These are phyloP conservation scores for Ornithoptera priamus DNA, from an alignment of 2,888 invertebrate species.

Conservation along the genomic window DNA sequence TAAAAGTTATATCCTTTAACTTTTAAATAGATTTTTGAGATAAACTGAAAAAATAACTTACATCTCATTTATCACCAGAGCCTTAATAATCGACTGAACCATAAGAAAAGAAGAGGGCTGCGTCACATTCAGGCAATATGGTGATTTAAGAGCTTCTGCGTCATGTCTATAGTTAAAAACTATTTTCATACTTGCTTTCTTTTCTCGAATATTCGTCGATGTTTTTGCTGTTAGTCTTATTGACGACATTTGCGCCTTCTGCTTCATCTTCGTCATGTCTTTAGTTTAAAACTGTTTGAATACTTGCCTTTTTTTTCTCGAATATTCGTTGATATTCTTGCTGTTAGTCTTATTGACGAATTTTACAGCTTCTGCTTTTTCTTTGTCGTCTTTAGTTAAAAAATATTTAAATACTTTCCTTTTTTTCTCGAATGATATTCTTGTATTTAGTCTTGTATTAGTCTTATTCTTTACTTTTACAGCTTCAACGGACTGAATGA, in stretches of 20 bases:
- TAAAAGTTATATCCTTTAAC: no score
- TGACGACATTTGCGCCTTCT: no score
- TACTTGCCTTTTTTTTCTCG: background rate
- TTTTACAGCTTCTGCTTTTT: background rate
- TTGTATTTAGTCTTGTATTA: no score
- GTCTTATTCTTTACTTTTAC: no score
- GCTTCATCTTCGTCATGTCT: background rate
- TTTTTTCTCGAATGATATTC: no score
- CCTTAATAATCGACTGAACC: constrained; percentile 8
- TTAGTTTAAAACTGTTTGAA: background rate
- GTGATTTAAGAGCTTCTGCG: constrained; percentile 5
- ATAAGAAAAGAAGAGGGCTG: constrained; percentile 4
- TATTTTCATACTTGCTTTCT: background rate
- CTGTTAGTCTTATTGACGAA: no score
- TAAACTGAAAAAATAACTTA: background rate
- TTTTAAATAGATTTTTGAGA: no score
- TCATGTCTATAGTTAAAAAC: background rate
- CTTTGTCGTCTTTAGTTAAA: background rate
- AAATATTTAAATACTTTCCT: background rate
- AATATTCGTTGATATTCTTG: no score
- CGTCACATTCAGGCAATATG: constrained; percentile 15
- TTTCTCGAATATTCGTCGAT: no score
- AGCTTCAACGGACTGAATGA: no score
- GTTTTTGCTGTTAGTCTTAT: no score
- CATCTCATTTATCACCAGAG: constrained; percentile 20